A percentile compares a stretch with the other conserved stretches of the same genome.
phyloP scores from a whole-genome alignment of 2,113 vertebrate genomes.

The Trogon surrucura region DNA sequence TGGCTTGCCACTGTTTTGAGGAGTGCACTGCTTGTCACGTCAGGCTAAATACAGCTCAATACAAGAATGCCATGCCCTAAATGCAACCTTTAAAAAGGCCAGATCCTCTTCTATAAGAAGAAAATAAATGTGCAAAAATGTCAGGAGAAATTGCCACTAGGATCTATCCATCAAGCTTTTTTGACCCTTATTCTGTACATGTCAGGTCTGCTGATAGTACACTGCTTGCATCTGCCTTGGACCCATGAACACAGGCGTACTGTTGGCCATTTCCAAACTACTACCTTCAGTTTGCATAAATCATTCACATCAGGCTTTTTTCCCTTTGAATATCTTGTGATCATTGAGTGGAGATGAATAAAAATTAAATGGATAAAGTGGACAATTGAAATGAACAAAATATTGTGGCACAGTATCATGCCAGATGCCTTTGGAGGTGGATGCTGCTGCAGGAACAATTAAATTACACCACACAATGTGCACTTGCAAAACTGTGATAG shows the following conservation, averaged over 20 bases:
- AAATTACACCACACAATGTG: not conserved
- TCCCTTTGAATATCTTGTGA: not conserved
- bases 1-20: not conserved
- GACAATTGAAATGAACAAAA: not conserved
- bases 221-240: constrained; percentile 10
- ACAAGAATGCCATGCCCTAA: not conserved
- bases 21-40: not conserved
- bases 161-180: not conserved
- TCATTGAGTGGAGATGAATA: not conserved
- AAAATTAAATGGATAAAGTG: not conserved
- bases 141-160: not conserved
- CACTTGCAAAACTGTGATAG: not conserved
- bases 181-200: not conserved
- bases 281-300: not conserved
- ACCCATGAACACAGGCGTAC: not conserved
- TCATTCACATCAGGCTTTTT: not conserved
- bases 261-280: not conserved
- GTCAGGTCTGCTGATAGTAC: not conserved
- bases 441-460: not conserved
- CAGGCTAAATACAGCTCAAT: not conserved
- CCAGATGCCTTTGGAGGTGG: not conserved
- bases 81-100: not conserved
- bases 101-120: not conserved
- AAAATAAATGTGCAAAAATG: not conserved
- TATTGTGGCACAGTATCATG: not conserved